Base-by-base conservation (phyloP, 2,888 invertebrate species). In the Muschampia plurimacula region DNA sequence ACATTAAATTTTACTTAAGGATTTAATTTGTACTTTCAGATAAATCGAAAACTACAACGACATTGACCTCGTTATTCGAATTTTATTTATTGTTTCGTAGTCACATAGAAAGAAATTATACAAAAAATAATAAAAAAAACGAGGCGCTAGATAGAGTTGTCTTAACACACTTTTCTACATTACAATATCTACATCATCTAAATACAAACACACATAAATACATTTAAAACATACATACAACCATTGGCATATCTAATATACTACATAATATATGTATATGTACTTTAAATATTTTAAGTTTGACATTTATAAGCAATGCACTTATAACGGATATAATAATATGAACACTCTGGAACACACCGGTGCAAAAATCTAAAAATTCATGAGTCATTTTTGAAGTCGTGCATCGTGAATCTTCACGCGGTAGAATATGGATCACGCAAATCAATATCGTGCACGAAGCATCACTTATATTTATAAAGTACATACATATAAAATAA, bases 151-250 rank as follows among this genome's bases (percentile, higher is more conserved):
- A 13, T 49, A 49, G 12, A 49, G 9, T 49, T 39, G 32, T 62
- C 13, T 8, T n/a, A 39, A 15, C 49, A 52, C 49, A 65, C 8
- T 12, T 32, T 32, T 32, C 59, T 55, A 55, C 52, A 55, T 28
- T 22, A 46, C 44, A 28, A 52, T 49, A 28, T 65, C 49, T 65
- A 65, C 36, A 65, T 8, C 52, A 52, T n/a, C 8, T 65, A 65
- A 41, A 64, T 15, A 64, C 65, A 65, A 49, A 49, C 46, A 36
- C 9, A 65, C 22, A 28, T 65, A 8, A 65, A 49, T 65, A 49
- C 57, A 44, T 13, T 32, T 5, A 22, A n/a, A 65, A 15, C 46
- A 64, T 15, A 46, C 44, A 46, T 64, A 46, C 64, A 64, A 44
- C 22, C 12, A 28, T 28, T 46, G 32, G 36, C 28, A 55, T 55